Base-by-base conservation (phyloP, 2,888 invertebrate species). In the Amiota communis region DNA sequence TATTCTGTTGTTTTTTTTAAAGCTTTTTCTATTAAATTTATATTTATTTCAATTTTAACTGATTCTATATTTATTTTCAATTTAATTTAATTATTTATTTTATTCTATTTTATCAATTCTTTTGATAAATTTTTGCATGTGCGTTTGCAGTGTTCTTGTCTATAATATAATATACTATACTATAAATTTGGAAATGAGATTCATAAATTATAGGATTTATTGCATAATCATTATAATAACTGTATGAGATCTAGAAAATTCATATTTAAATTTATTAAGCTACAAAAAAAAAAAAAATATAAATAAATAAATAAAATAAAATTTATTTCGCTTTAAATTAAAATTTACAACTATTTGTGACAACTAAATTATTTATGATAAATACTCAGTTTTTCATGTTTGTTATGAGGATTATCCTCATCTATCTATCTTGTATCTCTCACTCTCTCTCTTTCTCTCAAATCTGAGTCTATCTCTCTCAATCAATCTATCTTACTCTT, bases 131-230 rank as follows among this genome's bases (percentile, higher is more conserved):
- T 72, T 75, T 75, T 77, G 83, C 82, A 82, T 85, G 80, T 75
- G 72, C 68, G 80, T 80, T 78, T 82, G 78, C 79, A 81, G 80
- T 77, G 78, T 80, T 81, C 73, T 68, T 74, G 75, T 78, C 72
- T 72, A 61, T 71, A 72, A 20, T 72, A 75, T 47, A 36, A 72
- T 20, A 71, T 76, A 72, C 56, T 13, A 57, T 69, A 71, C 51
- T 46, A 70, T 20, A 11, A 51, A 68, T 53, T 23, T 23, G 8
- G 23, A 15, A 64, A 9, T 64, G 48, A 67, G 51, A 67, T 13
- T 6, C 17, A 67, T 51, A 15, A 49, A 47, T 67, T 48, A 70
- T 70, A 59, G 12, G 15, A 65, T 68, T 68, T 68, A 68, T 67
- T 68, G 67, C 67, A 68, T 53, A 53, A 10, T 10, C 8, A 63